Evolutionary conservation across 1,140 invertebrate genomes (phyloP).

Genomic region (Matsumurasca onukii): DNA sequence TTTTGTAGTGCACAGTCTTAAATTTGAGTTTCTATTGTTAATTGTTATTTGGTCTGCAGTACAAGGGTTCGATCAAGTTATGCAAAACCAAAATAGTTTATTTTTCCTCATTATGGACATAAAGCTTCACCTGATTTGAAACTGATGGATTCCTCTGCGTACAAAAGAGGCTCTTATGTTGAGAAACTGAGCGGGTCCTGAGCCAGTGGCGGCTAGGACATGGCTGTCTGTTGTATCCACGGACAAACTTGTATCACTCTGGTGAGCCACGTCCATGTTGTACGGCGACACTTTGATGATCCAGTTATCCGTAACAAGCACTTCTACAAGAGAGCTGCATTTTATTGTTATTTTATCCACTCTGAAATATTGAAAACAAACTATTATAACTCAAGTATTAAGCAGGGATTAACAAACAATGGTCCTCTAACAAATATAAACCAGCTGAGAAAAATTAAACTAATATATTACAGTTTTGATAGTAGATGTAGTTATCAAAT

Average conservation of each 20-base stretch:
- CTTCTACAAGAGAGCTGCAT: slow-evolving; percentile 64
- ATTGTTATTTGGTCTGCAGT: too few species aligned
- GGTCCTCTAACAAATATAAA: too few species aligned
- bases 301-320: slow-evolving; percentile 85
- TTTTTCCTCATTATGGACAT: too few species aligned
- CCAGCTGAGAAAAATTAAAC: slow-evolving; percentile 26
- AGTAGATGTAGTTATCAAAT: too few species aligned
- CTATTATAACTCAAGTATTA: too few species aligned
- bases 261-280: slow-evolving; percentile 70
- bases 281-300: slow-evolving; percentile 84
- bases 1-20: too few species aligned
- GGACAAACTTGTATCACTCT: slow-evolving; percentile 72
- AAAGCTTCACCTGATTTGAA: slow-evolving; percentile 58
- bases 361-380: too few species aligned
- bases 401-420: too few species aligned
- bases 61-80: too few species aligned
- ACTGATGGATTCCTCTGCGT: slow-evolving; percentile 53
- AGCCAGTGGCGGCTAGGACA: slow-evolving; percentile 57
- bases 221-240: slow-evolving; percentile 75
- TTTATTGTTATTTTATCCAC: slow-evolving; percentile 74
- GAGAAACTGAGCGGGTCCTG: slow-evolving; percentile 72
- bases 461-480: slow-evolving; percentile 38
- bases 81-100: too few species aligned
- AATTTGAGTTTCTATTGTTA: too few species aligned
- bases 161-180: slow-evolving; percentile 73